phyloP scores from a whole-genome alignment of 2,113 vertebrate genomes.

The Eleginops maclovinus region DNA sequence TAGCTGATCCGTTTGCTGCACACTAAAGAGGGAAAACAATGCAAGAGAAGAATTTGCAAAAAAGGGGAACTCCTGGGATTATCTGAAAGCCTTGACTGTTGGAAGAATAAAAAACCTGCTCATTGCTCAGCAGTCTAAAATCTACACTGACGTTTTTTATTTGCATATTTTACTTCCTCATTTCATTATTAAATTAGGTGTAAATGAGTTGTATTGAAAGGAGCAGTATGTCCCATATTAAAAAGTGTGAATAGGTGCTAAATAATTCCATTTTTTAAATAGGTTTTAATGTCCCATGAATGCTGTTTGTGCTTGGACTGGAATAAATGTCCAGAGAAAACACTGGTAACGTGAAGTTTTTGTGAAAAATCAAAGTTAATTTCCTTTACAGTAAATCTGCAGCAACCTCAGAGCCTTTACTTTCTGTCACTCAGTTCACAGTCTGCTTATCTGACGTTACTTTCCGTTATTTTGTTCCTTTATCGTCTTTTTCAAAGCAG shows the following conservation, averaged over 20 bases:
- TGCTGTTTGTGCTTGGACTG: neutral
- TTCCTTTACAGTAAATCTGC: neutral
- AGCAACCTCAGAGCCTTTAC: neutral
- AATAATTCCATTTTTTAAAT: neutral
- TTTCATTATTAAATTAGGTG: conserved; percentile 3
- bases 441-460: neutral
- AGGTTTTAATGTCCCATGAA: conserved; percentile 8
- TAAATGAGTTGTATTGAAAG: conserved; percentile 4
- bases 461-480: conserved; percentile 1
- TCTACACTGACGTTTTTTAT: neutral
- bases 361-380: too few relatives aligned
- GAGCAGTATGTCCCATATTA: neutral
- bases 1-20: conserved; percentile 18
- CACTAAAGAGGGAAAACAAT: conserved; percentile 9
- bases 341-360: too few relatives aligned
- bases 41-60: conserved; percentile 38
- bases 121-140: neutral
- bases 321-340: neutral
- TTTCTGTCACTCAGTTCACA: neutral
- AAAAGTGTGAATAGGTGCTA: neutral
- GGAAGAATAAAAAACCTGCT: conserved; percentile 5
- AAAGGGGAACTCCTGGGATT: conserved; percentile 31
- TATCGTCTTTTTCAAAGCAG: neutral
- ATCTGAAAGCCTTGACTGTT: conserved; percentile 33
- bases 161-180: conserved; percentile 13